Conservation (phyloP, 2,888 invertebrate species). For the Patella caerulea region DNA sequence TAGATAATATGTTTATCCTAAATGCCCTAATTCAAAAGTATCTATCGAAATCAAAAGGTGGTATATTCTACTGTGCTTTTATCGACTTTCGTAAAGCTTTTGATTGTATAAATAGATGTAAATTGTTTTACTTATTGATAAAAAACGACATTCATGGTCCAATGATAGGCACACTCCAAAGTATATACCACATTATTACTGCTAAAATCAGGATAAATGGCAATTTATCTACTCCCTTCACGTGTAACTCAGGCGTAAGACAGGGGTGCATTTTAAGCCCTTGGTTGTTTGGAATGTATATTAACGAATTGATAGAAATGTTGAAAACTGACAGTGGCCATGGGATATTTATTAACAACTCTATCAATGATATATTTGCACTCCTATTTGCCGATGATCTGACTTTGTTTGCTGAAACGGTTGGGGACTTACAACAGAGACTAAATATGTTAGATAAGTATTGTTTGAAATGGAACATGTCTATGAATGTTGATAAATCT, state of each 20-base stretch:
- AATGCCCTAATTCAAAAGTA: neutral
- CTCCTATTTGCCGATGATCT: conserved; percentile 37
- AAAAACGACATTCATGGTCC: neutral
- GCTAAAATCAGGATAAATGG: neutral
- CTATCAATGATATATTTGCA: conserved; percentile 12
- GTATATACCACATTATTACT: neutral
- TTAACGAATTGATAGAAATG: neutral
- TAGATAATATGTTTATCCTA: neutral
- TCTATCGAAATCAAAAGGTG: neutral
- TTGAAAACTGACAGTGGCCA: conserved; percentile 2
- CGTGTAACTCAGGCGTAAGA: neutral
- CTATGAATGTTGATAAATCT: conserved; percentile 30
- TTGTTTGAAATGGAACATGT: conserved; percentile 25
- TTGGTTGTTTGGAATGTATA: conserved; percentile 1
- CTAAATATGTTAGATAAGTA: conserved; percentile 27
- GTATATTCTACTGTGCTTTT: conserved; percentile 1
- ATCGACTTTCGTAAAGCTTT: neutral
- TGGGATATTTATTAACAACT: conserved; percentile 4
- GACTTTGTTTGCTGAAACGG: conserved; percentile 29
- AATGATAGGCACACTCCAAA: neutral
- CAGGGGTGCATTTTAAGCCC: neutral
- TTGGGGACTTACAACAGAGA: conserved; percentile 28
- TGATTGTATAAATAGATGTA: neutral
- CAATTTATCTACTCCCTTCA: neutral
- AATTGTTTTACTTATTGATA: neutral